Base-by-base conservation (phyloP, 2,113 vertebrate species). In the Motacilla alba region DNA sequence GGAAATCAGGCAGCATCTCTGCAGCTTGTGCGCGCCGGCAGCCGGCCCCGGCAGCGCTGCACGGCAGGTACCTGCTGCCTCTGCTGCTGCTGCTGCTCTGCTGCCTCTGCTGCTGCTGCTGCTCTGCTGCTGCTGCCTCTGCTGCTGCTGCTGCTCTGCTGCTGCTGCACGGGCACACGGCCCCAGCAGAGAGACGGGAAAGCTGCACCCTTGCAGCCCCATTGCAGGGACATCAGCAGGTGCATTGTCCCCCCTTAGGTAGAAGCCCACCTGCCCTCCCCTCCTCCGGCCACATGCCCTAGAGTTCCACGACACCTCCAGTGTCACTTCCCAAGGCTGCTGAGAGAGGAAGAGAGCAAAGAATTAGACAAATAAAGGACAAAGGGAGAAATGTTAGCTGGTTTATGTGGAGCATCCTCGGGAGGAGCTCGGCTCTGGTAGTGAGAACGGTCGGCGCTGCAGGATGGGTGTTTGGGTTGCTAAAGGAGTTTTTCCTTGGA, bases 1-100 rank as follows among this genome's bases (percentile, higher is more conserved):
- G 97, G 97, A 97, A 94, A 96, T 96, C 90, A 96, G 91, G 84
- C 72, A n/a, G 91, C 78, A n/a, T 52, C 94, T 87, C 94, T 47
- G 72, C 91, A 56, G 85, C 83, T 33, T 56, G 73, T 79, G 74
- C 52, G 55, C 67, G 56, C 84, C 74, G 77, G 86, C 79, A 94
- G 83, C 96, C 81, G 72, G 89, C n/a, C n/a, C 50, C 7, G 37
- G 63, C 70, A n/a, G 16, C 14, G 72, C 90, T 74, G 81, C 56
- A 1, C 26, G 49, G 69, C 44, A 70, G 75, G 83, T 21, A 74
- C 82, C 37, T 24, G 47, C 70, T 43, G 69, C 39, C n/a, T 56
- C 53, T 31, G 72, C 15, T 33, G 8, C 43, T 27, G 35, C 39
- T 33, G 64, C 68, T 33, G 77, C 13, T 27, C 50, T 33, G 60